Evolutionary conservation across 2,888 invertebrate species (phyloP).

Genomic region (Exephanes ischioxanthus): DNA sequence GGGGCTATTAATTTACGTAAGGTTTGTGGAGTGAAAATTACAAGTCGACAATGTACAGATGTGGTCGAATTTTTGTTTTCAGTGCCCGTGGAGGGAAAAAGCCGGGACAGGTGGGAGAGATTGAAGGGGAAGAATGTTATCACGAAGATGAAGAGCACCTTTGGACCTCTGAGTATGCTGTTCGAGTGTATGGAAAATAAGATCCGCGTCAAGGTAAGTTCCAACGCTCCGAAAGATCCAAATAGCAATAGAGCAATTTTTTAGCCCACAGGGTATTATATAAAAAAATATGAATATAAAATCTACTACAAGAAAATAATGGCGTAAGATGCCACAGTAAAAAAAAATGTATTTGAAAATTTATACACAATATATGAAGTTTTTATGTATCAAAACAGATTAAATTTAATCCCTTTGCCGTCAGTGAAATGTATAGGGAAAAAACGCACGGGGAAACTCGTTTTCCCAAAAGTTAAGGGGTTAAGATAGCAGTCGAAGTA

Average conservation of each 20-base stretch:
- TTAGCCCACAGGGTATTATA: not conserved
- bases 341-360: not conserved
- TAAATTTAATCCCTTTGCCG: not conserved
- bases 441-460: too few relatives aligned
- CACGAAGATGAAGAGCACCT: slow-evolving; percentile 85
- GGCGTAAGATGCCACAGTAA: too few relatives aligned
- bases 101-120: slow-evolving; percentile 66
- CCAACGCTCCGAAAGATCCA: not conserved
- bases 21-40: not conserved
- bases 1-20: not conserved
- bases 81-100: slow-evolving; percentile 73
- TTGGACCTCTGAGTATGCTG: slow-evolving; percentile 89
- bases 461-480: not conserved
- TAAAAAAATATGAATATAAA: not conserved
- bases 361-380: not conserved
- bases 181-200: slow-evolving; percentile 88
- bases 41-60: not conserved
- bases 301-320: not conserved
- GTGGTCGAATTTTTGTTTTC: slow-evolving; percentile 59
- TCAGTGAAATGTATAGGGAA: too few relatives aligned
- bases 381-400: not conserved
- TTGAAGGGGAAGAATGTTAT: slow-evolving; percentile 85
- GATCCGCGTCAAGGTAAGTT: slow-evolving; percentile 88
- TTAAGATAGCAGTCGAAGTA: not conserved
- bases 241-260: not conserved